Base-by-base conservation (phyloP, 2,113 vertebrate species). In the Myotis brandtii region DNA sequence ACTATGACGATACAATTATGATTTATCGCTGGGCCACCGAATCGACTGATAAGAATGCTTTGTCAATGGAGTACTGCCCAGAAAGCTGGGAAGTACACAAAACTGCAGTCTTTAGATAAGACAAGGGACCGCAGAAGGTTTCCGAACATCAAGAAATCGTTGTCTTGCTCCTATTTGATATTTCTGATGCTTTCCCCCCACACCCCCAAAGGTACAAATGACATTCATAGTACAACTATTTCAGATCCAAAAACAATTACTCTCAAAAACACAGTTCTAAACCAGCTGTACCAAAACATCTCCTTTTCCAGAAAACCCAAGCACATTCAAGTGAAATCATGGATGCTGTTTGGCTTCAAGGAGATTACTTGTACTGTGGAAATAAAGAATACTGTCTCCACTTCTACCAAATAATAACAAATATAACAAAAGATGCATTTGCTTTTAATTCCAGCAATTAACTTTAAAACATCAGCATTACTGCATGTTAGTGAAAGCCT, bases 401-500 rank as follows among this genome's bases (percentile, higher is more conserved):
- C 66, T 86, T 80, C 66, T 14, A 93, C 21, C 20, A 46, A 75
- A 70, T 17, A 20, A 21, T 34, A 75, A 85, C 54, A 46, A 27
- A 52, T 3, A 9, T 3, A 37, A 37, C 25, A 37, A 37, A 62
- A 87, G 64, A 20, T 2, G 72, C 56, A 89, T 20, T 30, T 23
- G 12, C 40, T 52, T 84, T 79, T 25, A 56, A 25, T 76, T 62
- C 69, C 40, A 93, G 64, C 91, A 54, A 87, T 84, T 50, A 96
- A 94, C 81, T 90, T 91, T 97, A 90, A 93, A 86, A n/a, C 7
- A 92, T 34, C 4, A 50, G 76, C 20, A 52, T 56, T 17, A 77
- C 70, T 46, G 6, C 64, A 52, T 16, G 32, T 86, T 46, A 72
- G 16, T 13, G 1, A 0, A 72, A 79, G 86, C 37, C 77, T 67